phyloP scores from a whole-genome alignment of 2,797 vertebrate species.

The Sebastes wilsoni region DNA sequence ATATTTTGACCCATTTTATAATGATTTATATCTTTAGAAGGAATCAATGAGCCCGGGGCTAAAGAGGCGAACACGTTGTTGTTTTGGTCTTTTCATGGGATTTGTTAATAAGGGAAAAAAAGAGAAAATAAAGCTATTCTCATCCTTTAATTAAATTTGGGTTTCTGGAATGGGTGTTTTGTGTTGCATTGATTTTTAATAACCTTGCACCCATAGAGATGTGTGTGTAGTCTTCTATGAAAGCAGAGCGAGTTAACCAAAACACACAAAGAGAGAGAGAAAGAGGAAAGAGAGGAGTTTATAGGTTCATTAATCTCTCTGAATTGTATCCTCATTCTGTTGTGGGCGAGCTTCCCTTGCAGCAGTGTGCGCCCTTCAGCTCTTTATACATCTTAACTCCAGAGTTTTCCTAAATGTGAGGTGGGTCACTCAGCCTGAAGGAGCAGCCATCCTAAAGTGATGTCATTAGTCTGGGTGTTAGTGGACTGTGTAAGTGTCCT shows the following conservation, averaged over 20 bases:
- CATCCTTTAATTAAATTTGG: background rate
- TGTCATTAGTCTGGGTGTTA: constrained; percentile 29
- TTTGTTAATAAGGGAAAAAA: background rate
- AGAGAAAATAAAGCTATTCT: background rate
- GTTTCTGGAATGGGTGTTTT: background rate
- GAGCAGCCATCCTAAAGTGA: constrained; percentile 23
- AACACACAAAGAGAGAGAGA: background rate
- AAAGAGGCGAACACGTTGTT: background rate
- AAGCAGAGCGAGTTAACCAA: background rate
- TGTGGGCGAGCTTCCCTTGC: background rate
- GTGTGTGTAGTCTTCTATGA: background rate
- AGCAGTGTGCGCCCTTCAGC: background rate
- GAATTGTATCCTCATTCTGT: background rate
- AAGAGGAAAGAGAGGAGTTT: background rate
- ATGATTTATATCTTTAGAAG: background rate
- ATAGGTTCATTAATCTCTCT: constrained; percentile 1
- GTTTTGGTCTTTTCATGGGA: background rate
- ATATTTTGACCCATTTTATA: background rate
- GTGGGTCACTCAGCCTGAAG: background rate
- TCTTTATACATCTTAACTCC: background rate
- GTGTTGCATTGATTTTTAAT: background rate
- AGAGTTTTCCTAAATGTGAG: background rate
- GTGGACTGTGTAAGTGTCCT: constrained; percentile 24
- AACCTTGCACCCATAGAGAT: background rate
- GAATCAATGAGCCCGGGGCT: background rate